These are phyloP conservation scores for Lithophane semibrunnea DNA, from an alignment of 2,888 invertebrate genomes.

Conservation along the genomic window DNA sequence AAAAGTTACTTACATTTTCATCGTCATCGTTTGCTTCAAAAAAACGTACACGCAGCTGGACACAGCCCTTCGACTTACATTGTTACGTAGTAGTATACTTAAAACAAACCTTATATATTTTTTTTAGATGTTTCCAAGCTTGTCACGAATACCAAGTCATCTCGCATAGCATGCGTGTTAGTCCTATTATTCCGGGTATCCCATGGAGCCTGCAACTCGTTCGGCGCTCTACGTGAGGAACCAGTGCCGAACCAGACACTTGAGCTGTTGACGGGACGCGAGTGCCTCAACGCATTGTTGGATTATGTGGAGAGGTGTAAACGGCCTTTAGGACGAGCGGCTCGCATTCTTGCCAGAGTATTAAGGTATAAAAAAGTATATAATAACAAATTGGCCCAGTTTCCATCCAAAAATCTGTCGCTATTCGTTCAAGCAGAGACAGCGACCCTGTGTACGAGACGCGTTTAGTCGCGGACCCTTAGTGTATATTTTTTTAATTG, in stretches of 20 bases:
- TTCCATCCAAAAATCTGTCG: background rate
- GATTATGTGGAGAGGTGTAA: constrained; percentile 87
- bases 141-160: constrained; percentile 74
- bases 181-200: constrained; percentile 84
- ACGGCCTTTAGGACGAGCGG: constrained; percentile 86
- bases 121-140: constrained; percentile 73
- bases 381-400: constrained; percentile 1
- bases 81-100: background rate
- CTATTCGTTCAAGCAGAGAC: background rate
- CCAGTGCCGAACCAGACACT: constrained; percentile 78
- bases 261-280: constrained; percentile 81
- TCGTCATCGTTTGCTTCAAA: background rate
- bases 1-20: background rate
- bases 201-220: constrained; percentile 78
- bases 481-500: background rate
- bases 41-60: too few species aligned
- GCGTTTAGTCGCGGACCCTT: background rate
- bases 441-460: background rate
- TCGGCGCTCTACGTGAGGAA: constrained; percentile 75
- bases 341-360: constrained; percentile 88
- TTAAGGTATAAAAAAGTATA: constrained; percentile 80
- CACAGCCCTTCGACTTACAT: background rate
- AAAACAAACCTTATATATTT: background rate
- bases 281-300: constrained; percentile 84
- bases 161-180: constrained; percentile 84